Evolutionary conservation across 2,797 vertebrate species (phyloP).

Genomic region (Alcedo atthis): DNA sequence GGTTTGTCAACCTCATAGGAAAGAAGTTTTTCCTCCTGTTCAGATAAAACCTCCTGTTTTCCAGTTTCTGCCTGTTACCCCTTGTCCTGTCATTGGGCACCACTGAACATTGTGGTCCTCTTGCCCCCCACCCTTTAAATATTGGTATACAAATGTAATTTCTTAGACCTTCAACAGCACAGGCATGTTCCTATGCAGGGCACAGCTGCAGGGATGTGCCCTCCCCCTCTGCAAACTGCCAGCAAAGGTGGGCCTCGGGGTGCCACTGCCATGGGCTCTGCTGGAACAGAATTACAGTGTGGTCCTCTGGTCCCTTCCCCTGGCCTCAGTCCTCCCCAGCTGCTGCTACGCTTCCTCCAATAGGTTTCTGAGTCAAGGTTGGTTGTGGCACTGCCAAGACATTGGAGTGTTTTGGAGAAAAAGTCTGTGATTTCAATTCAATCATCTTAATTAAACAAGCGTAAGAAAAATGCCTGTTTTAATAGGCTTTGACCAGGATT

Average conservation of each 20-base stretch:
- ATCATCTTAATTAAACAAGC: neutral
- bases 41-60: neutral
- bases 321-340: neutral
- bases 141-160: neutral
- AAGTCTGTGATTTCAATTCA: neutral
- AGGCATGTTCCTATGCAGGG: accelerated
- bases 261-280: neutral
- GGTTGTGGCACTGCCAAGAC: accelerated
- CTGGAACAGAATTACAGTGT: neutral
- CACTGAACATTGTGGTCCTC: neutral
- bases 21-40: neutral
- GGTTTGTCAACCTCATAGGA: neutral
- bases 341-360: neutral
- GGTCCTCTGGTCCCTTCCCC: neutral
- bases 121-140: neutral
- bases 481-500: neutral
- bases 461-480: neutral
- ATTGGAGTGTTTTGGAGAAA: neutral
- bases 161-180: neutral
- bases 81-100: neutral
- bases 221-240: accelerated
- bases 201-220: too few relatives aligned
- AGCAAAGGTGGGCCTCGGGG: accelerated
- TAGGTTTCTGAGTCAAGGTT: neutral
- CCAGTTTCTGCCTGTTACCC: neutral